Evolutionary conservation across 1,140 invertebrate species (phyloP).

Genomic region (Idris sp.): DNA sequence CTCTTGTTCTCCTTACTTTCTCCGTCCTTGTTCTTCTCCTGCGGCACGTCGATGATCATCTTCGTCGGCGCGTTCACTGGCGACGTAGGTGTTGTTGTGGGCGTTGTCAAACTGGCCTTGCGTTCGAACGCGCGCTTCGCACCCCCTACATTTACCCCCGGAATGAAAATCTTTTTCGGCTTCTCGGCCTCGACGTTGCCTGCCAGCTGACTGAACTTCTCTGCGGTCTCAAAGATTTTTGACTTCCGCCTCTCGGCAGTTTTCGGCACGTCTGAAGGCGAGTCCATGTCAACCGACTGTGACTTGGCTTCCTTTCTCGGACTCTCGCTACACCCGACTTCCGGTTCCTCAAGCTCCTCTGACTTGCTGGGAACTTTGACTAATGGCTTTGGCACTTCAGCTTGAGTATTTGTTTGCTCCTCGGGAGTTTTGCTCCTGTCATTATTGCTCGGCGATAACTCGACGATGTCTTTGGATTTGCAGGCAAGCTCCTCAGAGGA

Average conservation of each 20-base stretch:
- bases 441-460: conserved; percentile 66
- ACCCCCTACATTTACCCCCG: conserved; percentile 89
- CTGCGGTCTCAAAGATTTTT: conserved; percentile 84
- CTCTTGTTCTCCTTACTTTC: conserved; percentile 62
- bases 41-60: conserved; percentile 69
- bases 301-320: conserved; percentile 67
- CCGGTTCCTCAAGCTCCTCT: neutral
- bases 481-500: no score
- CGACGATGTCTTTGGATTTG: conserved; percentile 60
- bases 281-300: conserved; percentile 66
- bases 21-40: conserved; percentile 34
- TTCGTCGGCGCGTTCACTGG: conserved; percentile 60
- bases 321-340: conserved; percentile 2
- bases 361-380: conserved; percentile 23
- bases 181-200: conserved; percentile 79
- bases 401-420: conserved; percentile 6
- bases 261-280: conserved; percentile 67
- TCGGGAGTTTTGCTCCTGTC: conserved; percentile 67
- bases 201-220: conserved; percentile 83
- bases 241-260: conserved; percentile 81
- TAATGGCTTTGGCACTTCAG: conserved; percentile 45
- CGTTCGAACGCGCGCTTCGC: conserved; percentile 90
- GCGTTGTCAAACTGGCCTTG: conserved; percentile 82
- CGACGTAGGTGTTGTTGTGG: conserved; percentile 59
- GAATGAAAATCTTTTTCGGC: conserved; percentile 88